phyloP scores from a whole-genome alignment of 2,888 invertebrate species.

The Melieria crassipennis region DNA sequence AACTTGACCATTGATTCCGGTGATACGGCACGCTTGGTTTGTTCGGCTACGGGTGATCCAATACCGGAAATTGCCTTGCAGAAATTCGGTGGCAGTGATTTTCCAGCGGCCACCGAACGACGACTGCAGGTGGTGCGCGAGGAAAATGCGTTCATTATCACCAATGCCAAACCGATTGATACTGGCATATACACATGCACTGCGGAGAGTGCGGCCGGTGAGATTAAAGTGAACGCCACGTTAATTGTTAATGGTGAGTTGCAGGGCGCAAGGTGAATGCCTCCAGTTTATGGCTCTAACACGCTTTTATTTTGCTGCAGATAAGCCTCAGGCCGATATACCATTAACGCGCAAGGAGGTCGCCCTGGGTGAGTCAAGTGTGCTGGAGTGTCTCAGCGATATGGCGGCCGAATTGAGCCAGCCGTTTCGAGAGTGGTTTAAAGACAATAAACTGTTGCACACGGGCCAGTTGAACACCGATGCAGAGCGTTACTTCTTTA shows the following conservation, averaged over 20 bases:
- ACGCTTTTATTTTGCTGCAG: conserved; percentile 65
- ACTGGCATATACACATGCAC: conserved; percentile 94
- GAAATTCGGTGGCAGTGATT: conserved; percentile 92
- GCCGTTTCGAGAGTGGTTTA: conserved; percentile 74
- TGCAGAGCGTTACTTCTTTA: conserved; percentile 82
- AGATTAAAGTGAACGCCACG: conserved; percentile 85
- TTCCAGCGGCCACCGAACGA: conserved; percentile 93
- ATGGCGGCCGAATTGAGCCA: conserved; percentile 74
- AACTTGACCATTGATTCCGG: conserved; percentile 88
- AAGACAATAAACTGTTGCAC: conserved; percentile 79
- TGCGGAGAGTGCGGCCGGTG: conserved; percentile 89
- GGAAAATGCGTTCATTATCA: conserved; percentile 91
- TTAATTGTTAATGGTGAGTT: conserved; percentile 73
- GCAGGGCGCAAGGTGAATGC: neutral
- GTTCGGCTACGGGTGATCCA: conserved; percentile 90
- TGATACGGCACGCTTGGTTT: conserved; percentile 86
- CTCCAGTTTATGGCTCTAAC: neutral
- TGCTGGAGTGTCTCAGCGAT: conserved; percentile 78
- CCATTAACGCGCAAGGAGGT: conserved; percentile 77
- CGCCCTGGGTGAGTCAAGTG: conserved; percentile 82
- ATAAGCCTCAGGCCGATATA: conserved; percentile 86
- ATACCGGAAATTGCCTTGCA: conserved; percentile 89
- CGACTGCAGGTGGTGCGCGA: conserved; percentile 92
- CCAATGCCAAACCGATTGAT: conserved; percentile 88
- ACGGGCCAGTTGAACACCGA: conserved; percentile 51